Base-by-base conservation (phyloP, 1,140 invertebrate genomes). In the Apis florea region DNA sequence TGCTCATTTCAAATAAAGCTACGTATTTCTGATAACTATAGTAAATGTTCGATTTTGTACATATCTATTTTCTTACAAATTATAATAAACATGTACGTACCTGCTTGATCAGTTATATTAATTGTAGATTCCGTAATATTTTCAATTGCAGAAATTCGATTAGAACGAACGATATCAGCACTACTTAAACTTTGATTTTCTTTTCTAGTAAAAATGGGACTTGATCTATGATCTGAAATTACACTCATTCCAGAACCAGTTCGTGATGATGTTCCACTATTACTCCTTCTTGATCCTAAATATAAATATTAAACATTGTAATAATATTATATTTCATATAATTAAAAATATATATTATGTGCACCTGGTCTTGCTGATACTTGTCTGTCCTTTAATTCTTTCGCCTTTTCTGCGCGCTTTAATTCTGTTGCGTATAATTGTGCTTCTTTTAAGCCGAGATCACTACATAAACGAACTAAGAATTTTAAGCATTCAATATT, bases 401-500 rank as follows among this genome's bases (percentile, higher is more conserved):
- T 96, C n/a, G 95, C 92, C 93, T 97, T 96, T 90, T 99, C 98
- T 47, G 96, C 95, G 90, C 97, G 96, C 89, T 97, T 97, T 86
- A 99, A 94, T 90, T 98, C 97, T 58, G 95, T 92, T 12, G 95
- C 94, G 91, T 98, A 99, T 26, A 97, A 95, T 83, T 96, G 95
- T 10, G 96, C 95, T 90, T 98, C 97, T 83, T 96, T 95, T 79
- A 98, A 93, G 8, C 98, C 97, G 54, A 98, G 93, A 94, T 98
- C 98, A 85, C 95, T 96, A 90, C 95, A 97, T 53, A 98, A 91
- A 78, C 97, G 95, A 19, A 98, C 96, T 67, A 99, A 94, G 88
- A 98, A 97, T 88, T 97, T 96, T 10, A 99, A 93, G 93, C 97
- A 98, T 89, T 98, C 97, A 5, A 96, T 95, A 93, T 98, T 98